These are phyloP conservation scores for Illadopsis cleaveri DNA, from an alignment of 2,113 vertebrate species.

Conservation along the genomic window DNA sequence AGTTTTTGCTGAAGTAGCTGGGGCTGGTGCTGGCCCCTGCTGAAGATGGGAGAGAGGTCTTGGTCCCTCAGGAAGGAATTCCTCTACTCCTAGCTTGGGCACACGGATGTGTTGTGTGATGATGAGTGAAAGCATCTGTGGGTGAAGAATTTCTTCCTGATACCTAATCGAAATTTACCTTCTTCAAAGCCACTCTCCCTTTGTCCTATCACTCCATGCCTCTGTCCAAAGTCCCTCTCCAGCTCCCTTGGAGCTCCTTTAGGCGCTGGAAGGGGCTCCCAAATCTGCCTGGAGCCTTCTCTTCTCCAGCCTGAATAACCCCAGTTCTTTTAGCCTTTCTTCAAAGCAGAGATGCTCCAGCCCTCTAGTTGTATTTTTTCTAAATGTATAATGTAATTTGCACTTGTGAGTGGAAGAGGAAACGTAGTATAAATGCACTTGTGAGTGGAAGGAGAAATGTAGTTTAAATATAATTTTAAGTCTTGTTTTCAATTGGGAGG, in stretches of 20 bases:
- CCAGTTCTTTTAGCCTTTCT: neutral
- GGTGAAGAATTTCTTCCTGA: neutral
- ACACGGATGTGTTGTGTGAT: rapidly evolving
- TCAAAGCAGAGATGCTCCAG: neutral
- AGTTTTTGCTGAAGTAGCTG: neutral
- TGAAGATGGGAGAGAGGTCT: neutral
- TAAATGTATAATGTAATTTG: neutral
- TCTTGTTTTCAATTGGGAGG: neutral
- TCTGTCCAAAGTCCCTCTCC: neutral
- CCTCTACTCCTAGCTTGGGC: neutral
- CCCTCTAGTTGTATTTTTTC: neutral
- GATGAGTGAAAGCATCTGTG: neutral
- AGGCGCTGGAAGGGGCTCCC: neutral
- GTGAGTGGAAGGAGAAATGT: neutral
- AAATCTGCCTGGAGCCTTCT: neutral
- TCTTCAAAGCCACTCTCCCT: neutral
- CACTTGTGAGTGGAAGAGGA: neutral
- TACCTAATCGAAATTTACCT: neutral
- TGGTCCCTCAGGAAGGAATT: neutral
- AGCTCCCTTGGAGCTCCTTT: neutral
- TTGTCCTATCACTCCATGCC: neutral
- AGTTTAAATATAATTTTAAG: neutral
- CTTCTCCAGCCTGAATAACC: neutral
- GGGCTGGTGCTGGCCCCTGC: neutral
- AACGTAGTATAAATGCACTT: neutral